phyloP scores from a whole-genome alignment of 2,888 invertebrate species.

The Scaptomyza caliginosa region DNA sequence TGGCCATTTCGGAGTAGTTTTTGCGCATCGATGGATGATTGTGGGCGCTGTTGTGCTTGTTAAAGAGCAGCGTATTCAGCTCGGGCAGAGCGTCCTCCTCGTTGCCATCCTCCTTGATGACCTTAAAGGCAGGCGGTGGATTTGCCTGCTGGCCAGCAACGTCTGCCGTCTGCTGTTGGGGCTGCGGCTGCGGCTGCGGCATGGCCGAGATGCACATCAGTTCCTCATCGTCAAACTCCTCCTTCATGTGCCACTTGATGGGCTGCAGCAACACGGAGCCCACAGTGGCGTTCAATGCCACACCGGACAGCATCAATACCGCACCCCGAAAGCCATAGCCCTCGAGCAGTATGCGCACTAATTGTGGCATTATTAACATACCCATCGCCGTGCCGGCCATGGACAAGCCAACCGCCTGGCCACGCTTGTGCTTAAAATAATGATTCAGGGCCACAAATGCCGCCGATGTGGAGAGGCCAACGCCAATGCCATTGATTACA shows the following conservation, averaged over 20 bases:
- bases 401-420: conserved; percentile 91
- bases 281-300: conserved; percentile 88
- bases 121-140: conserved; percentile 86
- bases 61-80: conserved; percentile 82
- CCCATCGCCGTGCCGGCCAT: conserved; percentile 92
- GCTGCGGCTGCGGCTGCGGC: conserved; percentile 68
- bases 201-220: conserved; percentile 76
- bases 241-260: conserved; percentile 88
- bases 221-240: conserved; percentile 82
- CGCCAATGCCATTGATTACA: conserved; percentile 91
- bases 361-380: conserved; percentile 91
- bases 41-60: conserved; percentile 69
- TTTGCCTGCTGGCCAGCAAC: conserved; percentile 1
- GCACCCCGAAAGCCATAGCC: conserved; percentile 88
- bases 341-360: conserved; percentile 87
- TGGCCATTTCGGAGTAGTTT: conserved; percentile 83
- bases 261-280: conserved; percentile 89
- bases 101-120: conserved; percentile 87
- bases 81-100: conserved; percentile 85
- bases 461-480: conserved; percentile 90
- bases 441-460: conserved; percentile 92
- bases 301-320: conserved; percentile 88
- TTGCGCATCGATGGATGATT: conserved; percentile 79
- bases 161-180: not conserved
- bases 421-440: conserved; percentile 90